Conservation (phyloP, 2,797 vertebrate genomes). For the Glyptemys insculpta region DNA sequence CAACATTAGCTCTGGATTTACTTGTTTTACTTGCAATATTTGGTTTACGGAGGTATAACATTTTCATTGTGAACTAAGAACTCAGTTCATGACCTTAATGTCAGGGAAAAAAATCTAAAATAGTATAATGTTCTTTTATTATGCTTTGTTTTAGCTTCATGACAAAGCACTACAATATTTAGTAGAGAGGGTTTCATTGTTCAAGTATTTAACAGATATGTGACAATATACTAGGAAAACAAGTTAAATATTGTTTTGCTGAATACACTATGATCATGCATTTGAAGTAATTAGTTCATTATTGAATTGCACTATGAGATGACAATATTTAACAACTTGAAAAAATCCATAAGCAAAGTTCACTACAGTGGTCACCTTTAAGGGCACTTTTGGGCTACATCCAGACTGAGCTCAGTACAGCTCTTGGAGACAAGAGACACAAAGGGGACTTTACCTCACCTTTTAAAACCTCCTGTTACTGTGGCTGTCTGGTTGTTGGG, state of each 20-base stretch:
- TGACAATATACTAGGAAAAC: background rate
- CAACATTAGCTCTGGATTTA: background rate
- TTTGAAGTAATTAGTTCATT: background rate
- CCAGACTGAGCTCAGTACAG: no score
- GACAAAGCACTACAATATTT: background rate
- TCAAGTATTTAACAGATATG: background rate
- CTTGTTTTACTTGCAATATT: background rate
- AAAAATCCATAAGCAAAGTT: background rate
- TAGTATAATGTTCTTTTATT: background rate
- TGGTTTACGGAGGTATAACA: background rate
- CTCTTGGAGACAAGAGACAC: background rate
- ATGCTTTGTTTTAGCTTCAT: background rate
- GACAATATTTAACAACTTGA: background rate
- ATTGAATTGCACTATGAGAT: background rate
- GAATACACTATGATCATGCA: background rate
- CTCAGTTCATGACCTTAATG: background rate
- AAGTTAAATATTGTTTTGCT: background rate
- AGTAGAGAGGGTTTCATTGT: background rate
- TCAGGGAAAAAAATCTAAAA: background rate
- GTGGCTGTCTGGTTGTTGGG: background rate
- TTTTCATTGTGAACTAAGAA: background rate
- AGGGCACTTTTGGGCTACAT: background rate
- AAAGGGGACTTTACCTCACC: background rate
- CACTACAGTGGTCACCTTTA: background rate
- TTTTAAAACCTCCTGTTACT: background rate